Conservation (phyloP, 2,797 vertebrate species). For the Calcarius lapponicus region DNA sequence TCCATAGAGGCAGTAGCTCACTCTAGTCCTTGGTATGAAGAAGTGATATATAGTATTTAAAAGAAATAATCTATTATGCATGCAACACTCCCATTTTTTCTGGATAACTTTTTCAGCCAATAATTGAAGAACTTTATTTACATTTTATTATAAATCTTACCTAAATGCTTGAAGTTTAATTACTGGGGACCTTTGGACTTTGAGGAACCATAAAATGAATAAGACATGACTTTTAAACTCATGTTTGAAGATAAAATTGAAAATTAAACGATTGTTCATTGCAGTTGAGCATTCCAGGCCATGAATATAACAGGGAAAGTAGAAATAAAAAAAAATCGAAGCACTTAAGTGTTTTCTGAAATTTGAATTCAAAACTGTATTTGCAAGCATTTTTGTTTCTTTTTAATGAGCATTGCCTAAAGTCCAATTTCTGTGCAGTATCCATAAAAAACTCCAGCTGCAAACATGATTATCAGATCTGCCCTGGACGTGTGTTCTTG, state of each 20-base stretch:
- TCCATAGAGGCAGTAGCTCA: constrained; percentile 36
- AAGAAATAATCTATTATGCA: constrained; percentile 46
- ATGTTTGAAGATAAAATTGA: constrained; percentile 28
- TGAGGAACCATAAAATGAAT: constrained; percentile 16
- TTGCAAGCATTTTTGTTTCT: not conserved
- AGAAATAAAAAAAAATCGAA: constrained; percentile 26
- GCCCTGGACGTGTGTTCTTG: not conserved
- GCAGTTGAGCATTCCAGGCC: not conserved
- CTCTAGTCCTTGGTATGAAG: constrained; percentile 28
- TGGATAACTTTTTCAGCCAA: not conserved
- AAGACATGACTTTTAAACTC: not conserved
- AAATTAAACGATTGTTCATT: constrained; percentile 14
- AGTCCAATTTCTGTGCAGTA: not conserved
- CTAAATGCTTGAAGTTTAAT: not conserved
- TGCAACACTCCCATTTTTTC: not conserved
- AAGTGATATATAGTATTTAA: constrained; percentile 33
- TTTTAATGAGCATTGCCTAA: not conserved
- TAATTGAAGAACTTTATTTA: not conserved
- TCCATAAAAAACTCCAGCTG: not conserved
- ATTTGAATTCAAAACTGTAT: not conserved
- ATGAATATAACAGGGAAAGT: not conserved
- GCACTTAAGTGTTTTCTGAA: not conserved
- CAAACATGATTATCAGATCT: not conserved
- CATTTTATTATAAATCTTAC: constrained; percentile 26
- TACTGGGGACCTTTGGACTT: not conserved